Evolutionary conservation across 2,888 invertebrate species (phyloP).

Genomic region (Pseudeuparius sepicola): DNA sequence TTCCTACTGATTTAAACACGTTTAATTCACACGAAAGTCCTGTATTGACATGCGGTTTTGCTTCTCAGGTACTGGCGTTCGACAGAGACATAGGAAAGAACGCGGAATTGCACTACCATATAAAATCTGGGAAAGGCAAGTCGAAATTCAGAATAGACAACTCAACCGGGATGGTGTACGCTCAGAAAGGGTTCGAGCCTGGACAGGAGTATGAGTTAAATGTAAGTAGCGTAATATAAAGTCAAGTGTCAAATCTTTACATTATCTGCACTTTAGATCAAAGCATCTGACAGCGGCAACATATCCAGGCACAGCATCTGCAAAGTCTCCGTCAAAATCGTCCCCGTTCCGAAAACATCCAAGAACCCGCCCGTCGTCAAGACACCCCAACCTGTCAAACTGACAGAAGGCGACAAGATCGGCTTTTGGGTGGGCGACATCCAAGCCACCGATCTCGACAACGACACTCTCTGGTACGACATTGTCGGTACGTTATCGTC

Average conservation of each 20-base stretch:
- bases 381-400: slow-evolving; percentile 56
- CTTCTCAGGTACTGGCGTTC: slow-evolving; percentile 74
- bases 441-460: slow-evolving; percentile 78
- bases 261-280: slow-evolving; percentile 45
- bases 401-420: slow-evolving; percentile 77
- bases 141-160: slow-evolving; percentile 77
- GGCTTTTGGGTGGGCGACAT: slow-evolving; percentile 80
- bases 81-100: slow-evolving; percentile 77
- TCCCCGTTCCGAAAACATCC: slow-evolving; percentile 48
- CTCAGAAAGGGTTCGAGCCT: slow-evolving; percentile 58
- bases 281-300: slow-evolving; percentile 71
- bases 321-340: slow-evolving; percentile 60
- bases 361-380: slow-evolving; percentile 55
- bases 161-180: slow-evolving; percentile 70
- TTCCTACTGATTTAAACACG: no score
- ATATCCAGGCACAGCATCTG: slow-evolving; percentile 66
- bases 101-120: slow-evolving; percentile 72
- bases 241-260: neutral
- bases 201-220: slow-evolving; percentile 58
- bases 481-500: slow-evolving; percentile 61
- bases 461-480: slow-evolving; percentile 82
- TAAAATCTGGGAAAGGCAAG: slow-evolving; percentile 66
- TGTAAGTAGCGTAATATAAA: slow-evolving; percentile 39
- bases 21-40: no score
- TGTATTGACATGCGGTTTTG: no score